These are phyloP conservation scores for Hemichromis elongatus DNA, from an alignment of 2,113 vertebrate genomes.

Conservation along the genomic window DNA sequence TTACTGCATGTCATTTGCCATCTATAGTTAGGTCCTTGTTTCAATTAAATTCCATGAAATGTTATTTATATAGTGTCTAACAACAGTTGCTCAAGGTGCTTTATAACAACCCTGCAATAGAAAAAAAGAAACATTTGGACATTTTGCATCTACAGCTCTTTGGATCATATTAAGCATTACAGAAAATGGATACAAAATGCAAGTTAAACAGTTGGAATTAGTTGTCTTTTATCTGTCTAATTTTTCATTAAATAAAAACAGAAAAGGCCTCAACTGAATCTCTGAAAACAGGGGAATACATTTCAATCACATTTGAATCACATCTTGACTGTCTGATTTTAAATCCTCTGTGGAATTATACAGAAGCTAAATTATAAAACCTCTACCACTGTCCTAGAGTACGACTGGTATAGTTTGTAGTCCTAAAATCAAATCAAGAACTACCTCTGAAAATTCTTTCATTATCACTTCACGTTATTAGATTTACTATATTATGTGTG, in stretches of 20 bases:
- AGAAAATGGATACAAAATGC: not conserved
- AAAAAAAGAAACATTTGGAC: too few relatives aligned
- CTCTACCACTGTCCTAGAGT: not conserved
- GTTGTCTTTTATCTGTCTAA: not conserved
- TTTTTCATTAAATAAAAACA: not conserved
- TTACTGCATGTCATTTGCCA: not conserved
- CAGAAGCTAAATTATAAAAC: not conserved
- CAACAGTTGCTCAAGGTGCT: not conserved
- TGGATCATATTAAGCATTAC: not conserved
- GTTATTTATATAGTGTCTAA: not conserved
- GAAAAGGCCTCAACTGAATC: not conserved
- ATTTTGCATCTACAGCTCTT: not conserved
- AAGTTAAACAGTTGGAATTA: not conserved
- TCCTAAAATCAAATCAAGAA: not conserved
- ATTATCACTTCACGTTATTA: not conserved
- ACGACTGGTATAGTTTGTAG: accelerated
- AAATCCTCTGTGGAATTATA: not conserved
- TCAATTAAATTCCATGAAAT: not conserved
- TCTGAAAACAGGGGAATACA: not conserved
- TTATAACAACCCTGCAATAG: not conserved
- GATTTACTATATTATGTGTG: not conserved
- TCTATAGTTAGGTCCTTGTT: not conserved
- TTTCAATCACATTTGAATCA: not conserved
- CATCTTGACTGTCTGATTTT: not conserved
- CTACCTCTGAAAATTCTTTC: not conserved